A percentile compares a stretch with the other conserved stretches of the same genome.
These are phyloP conservation scores for Lutjanus campechanus DNA, from an alignment of 2,797 vertebrate genomes.

Conservation along the genomic window DNA sequence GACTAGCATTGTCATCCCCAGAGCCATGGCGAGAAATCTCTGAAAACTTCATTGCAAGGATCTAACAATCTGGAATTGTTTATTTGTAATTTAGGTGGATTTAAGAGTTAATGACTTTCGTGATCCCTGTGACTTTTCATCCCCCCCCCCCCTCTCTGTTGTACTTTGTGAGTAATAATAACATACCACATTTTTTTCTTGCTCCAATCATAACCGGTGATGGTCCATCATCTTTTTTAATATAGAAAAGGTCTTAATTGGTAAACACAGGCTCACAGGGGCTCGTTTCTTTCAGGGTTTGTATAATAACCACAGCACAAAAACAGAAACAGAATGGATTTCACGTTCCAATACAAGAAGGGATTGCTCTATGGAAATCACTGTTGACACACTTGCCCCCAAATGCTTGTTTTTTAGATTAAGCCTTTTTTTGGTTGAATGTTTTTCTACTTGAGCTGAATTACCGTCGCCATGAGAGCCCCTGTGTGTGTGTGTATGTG, in stretches of 20 bases:
- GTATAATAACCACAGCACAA: slow-evolving; percentile 31
- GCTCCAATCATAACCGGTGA: slow-evolving; percentile 21
- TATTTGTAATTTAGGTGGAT: not conserved
- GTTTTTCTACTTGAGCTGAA: slow-evolving; percentile 36
- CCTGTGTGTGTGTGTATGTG: slow-evolving; percentile 17
- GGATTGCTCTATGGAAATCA: slow-evolving; percentile 52
- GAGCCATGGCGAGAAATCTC: not conserved
- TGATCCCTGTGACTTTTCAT: not conserved
- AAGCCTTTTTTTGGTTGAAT: slow-evolving; percentile 42
- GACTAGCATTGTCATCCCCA: not conserved
- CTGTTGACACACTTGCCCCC: slow-evolving; percentile 57
- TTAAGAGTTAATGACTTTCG: not conserved
- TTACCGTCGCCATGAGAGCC: slow-evolving; percentile 17
- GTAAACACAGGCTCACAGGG: slow-evolving; percentile 16
- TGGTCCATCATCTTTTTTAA: slow-evolving; percentile 29
- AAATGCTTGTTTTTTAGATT: slow-evolving; percentile 57
- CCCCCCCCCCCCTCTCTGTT: not conserved
- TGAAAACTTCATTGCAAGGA: not conserved
- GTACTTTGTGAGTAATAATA: slow-evolving; percentile 1
- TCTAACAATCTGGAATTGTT: not conserved
- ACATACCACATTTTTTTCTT: not conserved
- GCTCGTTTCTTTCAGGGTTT: slow-evolving; percentile 40
- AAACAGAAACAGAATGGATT: slow-evolving; percentile 44
- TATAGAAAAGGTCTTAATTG: slow-evolving; percentile 28
- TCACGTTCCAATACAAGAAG: slow-evolving; percentile 32